A percentile compares a stretch with the other conserved stretches of the same genome.
phyloP scores from a whole-genome alignment of 2,888 invertebrate genomes.

The Drosophila phalerata region DNA sequence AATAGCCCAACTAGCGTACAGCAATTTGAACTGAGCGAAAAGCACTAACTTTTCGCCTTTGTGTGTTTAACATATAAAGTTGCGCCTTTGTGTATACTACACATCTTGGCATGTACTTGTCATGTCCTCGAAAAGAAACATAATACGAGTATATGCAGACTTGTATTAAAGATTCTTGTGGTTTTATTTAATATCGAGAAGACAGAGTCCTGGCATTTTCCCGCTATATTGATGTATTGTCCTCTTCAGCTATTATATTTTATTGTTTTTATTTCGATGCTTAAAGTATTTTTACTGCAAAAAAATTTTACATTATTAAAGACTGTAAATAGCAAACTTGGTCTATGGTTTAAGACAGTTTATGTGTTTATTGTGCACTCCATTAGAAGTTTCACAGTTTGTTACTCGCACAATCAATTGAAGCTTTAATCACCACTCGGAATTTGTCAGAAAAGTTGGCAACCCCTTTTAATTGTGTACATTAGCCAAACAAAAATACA shows the following conservation, averaged over 20 bases:
- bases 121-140: neutral
- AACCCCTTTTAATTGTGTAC: conserved; percentile 65
- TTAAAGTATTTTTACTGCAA: neutral
- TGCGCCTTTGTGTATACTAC: conserved; percentile 38
- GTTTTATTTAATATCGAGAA: conserved; percentile 1
- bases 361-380: conserved; percentile 9
- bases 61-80: conserved; percentile 27
- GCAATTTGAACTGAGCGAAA: neutral
- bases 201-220: neutral
- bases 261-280: neutral
- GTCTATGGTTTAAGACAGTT: neutral
- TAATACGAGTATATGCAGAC: neutral
- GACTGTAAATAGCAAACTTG: neutral
- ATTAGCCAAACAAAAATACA: conserved; percentile 53
- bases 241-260: too few relatives aligned
- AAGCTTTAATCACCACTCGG: conserved; percentile 23
- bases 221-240: conserved; percentile 7
- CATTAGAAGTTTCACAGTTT: conserved; percentile 46
- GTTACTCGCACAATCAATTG: conserved; percentile 52
- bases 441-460: conserved; percentile 40
- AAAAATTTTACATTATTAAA: neutral
- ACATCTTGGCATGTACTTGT: conserved; percentile 9
- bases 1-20: conserved; percentile 4
- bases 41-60: conserved; percentile 24
- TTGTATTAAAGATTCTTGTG: neutral